These are phyloP conservation scores for Malurus alboscapulatus DNA, from an alignment of 2,113 vertebrate genomes.

Conservation along the genomic window DNA sequence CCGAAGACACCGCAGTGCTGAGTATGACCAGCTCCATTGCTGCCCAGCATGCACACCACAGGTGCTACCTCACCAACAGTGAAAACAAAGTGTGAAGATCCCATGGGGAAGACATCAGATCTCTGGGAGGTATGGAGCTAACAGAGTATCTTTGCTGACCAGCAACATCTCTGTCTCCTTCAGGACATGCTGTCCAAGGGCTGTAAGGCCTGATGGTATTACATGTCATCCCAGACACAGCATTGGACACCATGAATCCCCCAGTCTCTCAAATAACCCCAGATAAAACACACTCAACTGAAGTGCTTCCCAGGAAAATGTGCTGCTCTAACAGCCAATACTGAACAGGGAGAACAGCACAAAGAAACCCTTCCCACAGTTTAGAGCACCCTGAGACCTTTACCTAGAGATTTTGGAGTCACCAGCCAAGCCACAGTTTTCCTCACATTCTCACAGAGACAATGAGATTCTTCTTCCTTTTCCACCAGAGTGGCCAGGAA, in stretches of 20 bases:
- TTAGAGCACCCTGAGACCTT: neutral
- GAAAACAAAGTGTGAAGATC: neutral
- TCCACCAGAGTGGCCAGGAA: conserved; percentile 37
- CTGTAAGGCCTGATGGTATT: neutral
- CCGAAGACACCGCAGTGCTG: neutral
- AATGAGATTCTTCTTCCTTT: conserved; percentile 50
- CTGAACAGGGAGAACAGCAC: neutral
- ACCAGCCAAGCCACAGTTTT: conserved; percentile 72
- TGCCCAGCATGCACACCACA: neutral
- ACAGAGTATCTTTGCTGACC: neutral
- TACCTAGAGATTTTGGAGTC: conserved; percentile 72
- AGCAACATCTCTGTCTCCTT: neutral
- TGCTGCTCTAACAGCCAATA: neutral
- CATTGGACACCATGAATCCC: neutral
- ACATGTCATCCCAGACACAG: neutral
- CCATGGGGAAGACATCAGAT: neutral
- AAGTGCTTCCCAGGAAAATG: neutral
- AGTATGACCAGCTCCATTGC: neutral
- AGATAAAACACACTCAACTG: neutral
- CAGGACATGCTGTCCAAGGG: neutral
- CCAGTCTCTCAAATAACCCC: neutral
- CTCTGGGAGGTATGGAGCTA: neutral
- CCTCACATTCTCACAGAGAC: conserved; percentile 64
- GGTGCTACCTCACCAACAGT: neutral
- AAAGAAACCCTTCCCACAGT: neutral